Conservation (phyloP, 2,888 invertebrate species). For the Chorisops tibialis region DNA sequence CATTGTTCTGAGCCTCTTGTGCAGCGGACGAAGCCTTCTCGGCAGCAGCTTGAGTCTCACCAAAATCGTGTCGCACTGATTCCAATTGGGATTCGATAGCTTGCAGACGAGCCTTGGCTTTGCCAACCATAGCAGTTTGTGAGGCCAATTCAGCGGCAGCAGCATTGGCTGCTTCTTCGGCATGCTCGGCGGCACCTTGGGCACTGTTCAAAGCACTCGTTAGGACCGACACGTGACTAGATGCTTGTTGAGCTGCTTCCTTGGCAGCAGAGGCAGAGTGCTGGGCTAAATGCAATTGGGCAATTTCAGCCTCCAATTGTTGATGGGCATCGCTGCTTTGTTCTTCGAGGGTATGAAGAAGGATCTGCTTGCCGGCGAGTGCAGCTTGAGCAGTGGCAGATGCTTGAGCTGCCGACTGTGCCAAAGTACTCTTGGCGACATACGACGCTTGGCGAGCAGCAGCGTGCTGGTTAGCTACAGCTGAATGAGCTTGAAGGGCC, state of each 20-base stretch:
- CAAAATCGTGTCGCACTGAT: constrained; percentile 65
- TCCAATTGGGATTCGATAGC: constrained; percentile 63
- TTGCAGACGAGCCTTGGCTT: constrained; percentile 63
- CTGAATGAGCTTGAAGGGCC: constrained; percentile 67
- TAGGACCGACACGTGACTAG: constrained; percentile 63
- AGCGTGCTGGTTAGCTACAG: constrained; percentile 63
- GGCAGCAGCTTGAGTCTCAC: constrained; percentile 66
- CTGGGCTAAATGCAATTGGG: constrained; percentile 68
- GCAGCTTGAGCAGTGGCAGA: constrained; percentile 61
- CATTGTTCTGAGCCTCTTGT: constrained; percentile 66
- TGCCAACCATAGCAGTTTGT: constrained; percentile 72
- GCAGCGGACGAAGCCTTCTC: constrained; percentile 62
- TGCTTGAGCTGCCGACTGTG: constrained; percentile 67
- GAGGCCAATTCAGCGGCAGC: constrained; percentile 69
- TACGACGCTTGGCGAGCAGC: constrained; percentile 63
- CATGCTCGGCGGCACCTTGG: constrained; percentile 60
- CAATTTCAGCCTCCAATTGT: constrained; percentile 64
- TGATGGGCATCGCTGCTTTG: constrained; percentile 67
- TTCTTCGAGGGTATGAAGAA: constrained; percentile 63
- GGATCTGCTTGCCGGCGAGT: constrained; percentile 60
- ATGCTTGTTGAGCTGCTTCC: constrained; percentile 65
- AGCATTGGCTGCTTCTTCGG: constrained; percentile 66
- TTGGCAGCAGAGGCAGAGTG: constrained; percentile 64
- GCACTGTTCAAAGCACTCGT: constrained; percentile 70
- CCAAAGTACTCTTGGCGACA: constrained; percentile 68